Evolutionary conservation across 2,888 invertebrate genomes (phyloP).

Genomic region (Drosophila neotestacea): DNA sequence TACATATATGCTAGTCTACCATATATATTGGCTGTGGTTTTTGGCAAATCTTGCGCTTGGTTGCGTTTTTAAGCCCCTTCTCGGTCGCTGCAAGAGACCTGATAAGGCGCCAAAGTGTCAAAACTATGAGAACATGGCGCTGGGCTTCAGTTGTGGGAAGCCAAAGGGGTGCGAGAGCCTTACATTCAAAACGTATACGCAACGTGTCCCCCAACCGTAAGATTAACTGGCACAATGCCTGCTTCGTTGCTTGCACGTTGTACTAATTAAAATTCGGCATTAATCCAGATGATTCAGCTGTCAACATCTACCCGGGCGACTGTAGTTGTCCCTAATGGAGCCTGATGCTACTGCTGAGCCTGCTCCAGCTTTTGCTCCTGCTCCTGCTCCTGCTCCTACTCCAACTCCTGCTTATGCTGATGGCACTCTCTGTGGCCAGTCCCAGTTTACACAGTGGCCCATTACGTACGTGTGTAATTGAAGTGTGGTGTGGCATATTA

Average conservation of each 20-base stretch:
- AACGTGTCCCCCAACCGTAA: slow-evolving; percentile 15
- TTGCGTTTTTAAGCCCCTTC: slow-evolving; percentile 52
- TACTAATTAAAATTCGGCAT: slow-evolving; percentile 82
- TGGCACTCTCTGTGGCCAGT: slow-evolving; percentile 17
- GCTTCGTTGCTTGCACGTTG: slow-evolving; percentile 52
- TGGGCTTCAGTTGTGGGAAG: not conserved
- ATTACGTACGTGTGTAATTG: slow-evolving; percentile 72
- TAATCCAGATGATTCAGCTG: slow-evolving; percentile 82
- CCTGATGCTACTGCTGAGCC: slow-evolving; percentile 21
- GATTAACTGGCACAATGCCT: slow-evolving; percentile 41
- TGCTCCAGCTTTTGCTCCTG: slow-evolving; percentile 7
- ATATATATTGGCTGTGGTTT: slow-evolving; percentile 23
- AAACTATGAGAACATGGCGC: slow-evolving; percentile 54
- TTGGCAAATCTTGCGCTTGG: slow-evolving; percentile 46
- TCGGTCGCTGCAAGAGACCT: slow-evolving; percentile 58
- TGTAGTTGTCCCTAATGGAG: slow-evolving; percentile 38
- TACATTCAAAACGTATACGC: too few species aligned
- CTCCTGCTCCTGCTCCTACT: slow-evolving; percentile 9
- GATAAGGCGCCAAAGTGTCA: slow-evolving; percentile 79
- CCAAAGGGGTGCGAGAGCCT: not conserved
- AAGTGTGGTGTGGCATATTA: slow-evolving; percentile 75
- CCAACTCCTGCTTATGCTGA: not conserved
- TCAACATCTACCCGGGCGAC: slow-evolving; percentile 52
- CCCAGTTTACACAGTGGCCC: slow-evolving; percentile 30
- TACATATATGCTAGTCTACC: not conserved